Evolutionary conservation across 2,797 vertebrate species (phyloP), one percentile per base, ranked within the genome.

Genomic region (Trematomus bernacchii): DNA sequence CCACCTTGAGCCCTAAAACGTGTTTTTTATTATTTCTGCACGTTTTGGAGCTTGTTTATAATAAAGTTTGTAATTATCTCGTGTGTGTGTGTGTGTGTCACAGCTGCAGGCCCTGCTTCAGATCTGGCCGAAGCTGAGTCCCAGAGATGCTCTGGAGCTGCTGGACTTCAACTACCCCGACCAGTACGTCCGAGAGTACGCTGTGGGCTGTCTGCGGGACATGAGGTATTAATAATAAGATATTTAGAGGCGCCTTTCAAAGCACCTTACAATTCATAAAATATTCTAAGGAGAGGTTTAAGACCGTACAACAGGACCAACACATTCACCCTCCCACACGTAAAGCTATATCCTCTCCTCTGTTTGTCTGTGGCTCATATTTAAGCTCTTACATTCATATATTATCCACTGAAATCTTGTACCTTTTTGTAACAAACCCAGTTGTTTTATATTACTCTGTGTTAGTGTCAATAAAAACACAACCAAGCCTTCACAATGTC

Each of bases 121-220:
- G 93, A 98, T 98, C 79, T 99, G 98, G 98, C 96, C 97, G 83
- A 97, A 96, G 86, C 91, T 99, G 83, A 95, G 96, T 86, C 98
- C 98, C 19, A 95, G 98, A 85, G 98, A 99, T 55, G 98, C 98
- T 37, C 87, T 99, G 81, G 98, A 99, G 83, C 94, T 99, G 73
- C 89, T 99, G 87, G 98, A 99, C 93, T 99, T 99, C 85, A 99
- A 99, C 93, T 99, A 99, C 80, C 98, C 98, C 1, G 98, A 99
- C 90, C 97, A 98, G 90, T 99, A 99, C 0, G 98, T 99, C 75
- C 89, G 98, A 90, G 96, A 98, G 79, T 99, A 98, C 44, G 98
- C 98, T 42, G 97, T 99, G 82, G 3, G 90, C 48, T 99, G 98
- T 85, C 94, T 99, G 73, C 93, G 78, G 60, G 94, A 97, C 51